Evolutionary conservation across 2,113 vertebrate species (phyloP).

Genomic region (Pluvianellus socialis): DNA sequence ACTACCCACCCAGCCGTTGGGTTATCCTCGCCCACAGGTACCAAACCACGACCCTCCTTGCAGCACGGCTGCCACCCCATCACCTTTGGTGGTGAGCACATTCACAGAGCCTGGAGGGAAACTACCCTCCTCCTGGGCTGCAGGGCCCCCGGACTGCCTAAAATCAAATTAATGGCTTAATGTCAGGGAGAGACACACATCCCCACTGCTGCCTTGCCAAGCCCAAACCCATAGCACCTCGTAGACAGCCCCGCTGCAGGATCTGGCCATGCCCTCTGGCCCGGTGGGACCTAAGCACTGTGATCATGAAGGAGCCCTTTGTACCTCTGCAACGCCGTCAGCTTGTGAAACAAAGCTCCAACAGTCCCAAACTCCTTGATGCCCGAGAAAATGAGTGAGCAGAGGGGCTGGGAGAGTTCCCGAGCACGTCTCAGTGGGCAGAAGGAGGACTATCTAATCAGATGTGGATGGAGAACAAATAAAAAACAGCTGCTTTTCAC

Average conservation of each 20-base stretch:
- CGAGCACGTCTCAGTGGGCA: conserved; percentile 12
- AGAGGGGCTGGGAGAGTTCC: conserved; percentile 26
- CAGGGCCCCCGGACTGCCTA: neutral
- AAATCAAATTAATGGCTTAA: neutral
- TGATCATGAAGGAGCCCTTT: neutral
- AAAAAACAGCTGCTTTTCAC: conserved; percentile 68
- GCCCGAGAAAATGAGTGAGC: conserved; percentile 12
- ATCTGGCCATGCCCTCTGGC: neutral
- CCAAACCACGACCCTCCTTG: neutral
- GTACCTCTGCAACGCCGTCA: conserved; percentile 22
- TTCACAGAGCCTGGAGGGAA: neutral
- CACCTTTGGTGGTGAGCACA: neutral
- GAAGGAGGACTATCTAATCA: conserved; percentile 45
- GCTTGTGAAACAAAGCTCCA: conserved; percentile 21
- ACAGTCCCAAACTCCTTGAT: neutral
- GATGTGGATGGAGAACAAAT: conserved; percentile 62
- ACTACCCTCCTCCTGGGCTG: neutral
- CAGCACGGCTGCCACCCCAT: neutral
- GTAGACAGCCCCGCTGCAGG: neutral
- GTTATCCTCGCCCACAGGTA: neutral
- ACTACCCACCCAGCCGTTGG: rapidly evolving
- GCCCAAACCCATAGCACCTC: neutral
- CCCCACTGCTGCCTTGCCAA: neutral
- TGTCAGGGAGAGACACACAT: neutral
- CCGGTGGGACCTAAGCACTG: neutral